Base-by-base conservation (phyloP, 2,797 vertebrate genomes). In the Acanthis flammea region DNA sequence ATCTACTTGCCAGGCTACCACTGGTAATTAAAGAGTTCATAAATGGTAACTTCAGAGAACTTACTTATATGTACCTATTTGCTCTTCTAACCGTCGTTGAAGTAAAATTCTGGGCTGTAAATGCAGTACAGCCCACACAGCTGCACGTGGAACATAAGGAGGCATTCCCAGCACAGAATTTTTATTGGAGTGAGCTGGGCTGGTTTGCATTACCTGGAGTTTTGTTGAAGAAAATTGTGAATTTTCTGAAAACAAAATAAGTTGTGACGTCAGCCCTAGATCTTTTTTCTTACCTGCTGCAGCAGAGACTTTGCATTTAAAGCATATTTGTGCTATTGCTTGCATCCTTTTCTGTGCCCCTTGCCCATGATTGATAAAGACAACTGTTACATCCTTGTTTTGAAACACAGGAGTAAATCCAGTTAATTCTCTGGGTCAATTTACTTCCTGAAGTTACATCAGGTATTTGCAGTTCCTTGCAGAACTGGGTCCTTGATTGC, bases 211-310 rank as follows among this genome's bases (percentile, higher is more conserved):
- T 84, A 39, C 1, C 57, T 75, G 24, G 0, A 4, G 13, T 62
- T 86, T 74, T 51, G 8, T 18, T 78, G 58, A 74, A 65, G 76
- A 54, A 86, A 77, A 24, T 66, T 1, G 2, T 53, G 12, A 37
- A 37, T 37, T 37, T 37, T 37, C 11, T 37, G 37, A 41, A 60
- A 85, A 51, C 19, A n/a, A 60, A 67, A 14, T 30, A 53, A 77
- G 12, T 70, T 1, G 3, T 50, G 19, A 44, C 0, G 1, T 37
- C 0, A 0, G 19, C 23, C 19, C 41, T n/a, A 42, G 33, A 63
- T 13, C 0, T 6, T 55, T 61, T 42, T 62, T 48, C 65, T 73
- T 54, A 72, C 15, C 45, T 68, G 16, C 62, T 1, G 4, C 18
- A 84, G 66, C 70, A 84, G 54, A 81, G 75, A 50, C 10, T 55